Percentiles rank a stretch among this genome's conserved stretches.
These are phyloP conservation scores for Abrostola tripartita DNA, from an alignment of 2,888 invertebrate genomes.

Conservation along the genomic window DNA sequence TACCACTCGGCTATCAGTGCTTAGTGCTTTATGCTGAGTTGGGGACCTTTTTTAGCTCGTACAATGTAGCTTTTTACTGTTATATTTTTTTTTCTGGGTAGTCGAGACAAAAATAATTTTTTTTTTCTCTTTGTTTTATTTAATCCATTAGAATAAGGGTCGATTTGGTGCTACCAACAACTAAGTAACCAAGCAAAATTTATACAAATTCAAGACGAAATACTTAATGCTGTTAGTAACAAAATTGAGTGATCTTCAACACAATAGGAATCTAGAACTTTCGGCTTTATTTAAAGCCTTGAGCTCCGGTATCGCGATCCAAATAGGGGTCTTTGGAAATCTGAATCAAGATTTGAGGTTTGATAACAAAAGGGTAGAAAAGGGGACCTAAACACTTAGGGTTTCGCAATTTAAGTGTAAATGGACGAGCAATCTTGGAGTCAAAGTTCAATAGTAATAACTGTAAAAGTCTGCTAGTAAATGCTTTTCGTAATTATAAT, in stretches of 20 bases:
- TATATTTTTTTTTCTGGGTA: too few species aligned
- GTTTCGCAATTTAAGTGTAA: conserved; percentile 2
- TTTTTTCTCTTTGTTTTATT: too few species aligned
- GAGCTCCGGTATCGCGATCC: background rate
- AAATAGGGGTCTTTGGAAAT: background rate
- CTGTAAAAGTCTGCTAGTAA: background rate
- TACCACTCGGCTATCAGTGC: too few species aligned
- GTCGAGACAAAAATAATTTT: too few species aligned
- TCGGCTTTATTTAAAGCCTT: conserved; percentile 5
- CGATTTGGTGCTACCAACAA: too few species aligned
- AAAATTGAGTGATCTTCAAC: background rate
- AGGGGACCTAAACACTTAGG: conserved; percentile 6
- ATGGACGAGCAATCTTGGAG: conserved; percentile 9
- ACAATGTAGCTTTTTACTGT: too few species aligned
- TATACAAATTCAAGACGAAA: too few species aligned
- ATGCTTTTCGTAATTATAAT: too few species aligned
- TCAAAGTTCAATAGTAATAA: conserved; percentile 11
- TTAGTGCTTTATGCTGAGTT: too few species aligned
- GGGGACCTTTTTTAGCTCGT: too few species aligned
- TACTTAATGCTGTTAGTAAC: background rate
- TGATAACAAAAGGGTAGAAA: conserved; percentile 6
- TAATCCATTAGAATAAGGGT: too few species aligned
- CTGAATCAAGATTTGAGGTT: conserved; percentile 4
- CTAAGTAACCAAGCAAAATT: too few species aligned
- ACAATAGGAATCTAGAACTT: conserved; percentile 6